Base-by-base conservation (phyloP, 2,113 vertebrate genomes). In the Nibea coibor region DNA sequence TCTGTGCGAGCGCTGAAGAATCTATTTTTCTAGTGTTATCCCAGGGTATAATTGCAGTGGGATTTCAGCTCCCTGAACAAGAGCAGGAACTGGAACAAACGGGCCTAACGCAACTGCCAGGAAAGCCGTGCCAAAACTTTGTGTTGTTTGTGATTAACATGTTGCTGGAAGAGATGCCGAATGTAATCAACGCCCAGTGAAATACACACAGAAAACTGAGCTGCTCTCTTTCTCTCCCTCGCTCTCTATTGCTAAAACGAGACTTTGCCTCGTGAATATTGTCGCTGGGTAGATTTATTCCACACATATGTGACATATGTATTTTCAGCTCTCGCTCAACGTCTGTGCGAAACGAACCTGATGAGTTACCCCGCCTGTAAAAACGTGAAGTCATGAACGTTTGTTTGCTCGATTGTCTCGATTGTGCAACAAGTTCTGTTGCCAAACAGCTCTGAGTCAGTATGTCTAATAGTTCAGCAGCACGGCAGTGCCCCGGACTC, bases 341-440 rank as follows among this genome's bases (percentile, higher is more conserved):
- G 66, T 72, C 28, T 7, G 7, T 7, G 7, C 28, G 8, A 70
- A 8, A 67, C 54, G 61, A 67, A 50, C 57, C 45, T 72, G 16
- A 51, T 68, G 65, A 65, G 53, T 59, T 9, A 14, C 26, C 1
- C 20, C 0, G 8, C 19, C n/a, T 45, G 22, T 19, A 22, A 14
- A 35, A 26, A 19, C 15, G 43, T 45, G 42, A 65, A 77, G 68
- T 83, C 67, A 42, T 19, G 4, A 24, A 39, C 78, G 74, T 84
- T 88, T 71, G 43, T 68, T 70, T 42, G 56, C 64, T 58, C 35
- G 61, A 74, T 79, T 15, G 45, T 72, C 58, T 48, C 6, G 58
- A 72, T 92, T 92, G 84, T 76, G 90, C 91, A 92, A 91, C 88
- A 63, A 17, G 67, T 75, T 24, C 19, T 54, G 65, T 91, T 86